These are phyloP conservation scores for Pherbina coryleti DNA, from an alignment of 2,888 invertebrate species.

Conservation along the genomic window DNA sequence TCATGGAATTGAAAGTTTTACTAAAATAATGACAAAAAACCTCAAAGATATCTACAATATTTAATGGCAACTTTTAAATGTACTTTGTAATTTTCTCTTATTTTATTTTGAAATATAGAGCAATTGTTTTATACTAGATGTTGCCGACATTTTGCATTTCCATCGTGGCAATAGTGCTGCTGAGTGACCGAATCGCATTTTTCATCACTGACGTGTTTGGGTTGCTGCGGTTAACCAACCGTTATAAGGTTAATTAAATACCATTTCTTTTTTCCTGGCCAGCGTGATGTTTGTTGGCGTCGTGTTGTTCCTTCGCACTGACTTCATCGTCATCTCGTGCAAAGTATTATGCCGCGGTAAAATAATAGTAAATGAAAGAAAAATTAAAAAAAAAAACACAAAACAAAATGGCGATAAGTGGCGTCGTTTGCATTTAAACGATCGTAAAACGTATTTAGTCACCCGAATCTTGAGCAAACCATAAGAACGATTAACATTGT, in stretches of 20 bases:
- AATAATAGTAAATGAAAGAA: constrained; percentile 5
- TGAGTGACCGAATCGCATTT: constrained; percentile 44
- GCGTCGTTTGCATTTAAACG: constrained; percentile 50
- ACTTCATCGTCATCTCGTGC: constrained; percentile 39
- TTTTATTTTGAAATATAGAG: background rate
- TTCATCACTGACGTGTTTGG: constrained; percentile 20
- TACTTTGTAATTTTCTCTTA: background rate
- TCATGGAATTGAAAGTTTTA: too few species aligned
- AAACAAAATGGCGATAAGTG: constrained; percentile 47
- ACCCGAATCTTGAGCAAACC: constrained; percentile 52
- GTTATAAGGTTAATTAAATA: constrained; percentile 48
- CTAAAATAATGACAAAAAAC: too few species aligned
- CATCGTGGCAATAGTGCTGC: constrained; percentile 10
- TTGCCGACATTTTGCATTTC: background rate
- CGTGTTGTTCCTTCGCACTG: constrained; percentile 37
- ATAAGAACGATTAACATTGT: constrained; percentile 46
- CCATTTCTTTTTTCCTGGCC: constrained; percentile 27
- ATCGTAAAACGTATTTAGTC: constrained; percentile 51
- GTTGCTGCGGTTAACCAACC: constrained; percentile 38
- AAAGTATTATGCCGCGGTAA: constrained; percentile 9
- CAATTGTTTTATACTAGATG: background rate
- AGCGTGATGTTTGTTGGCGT: constrained; percentile 25
- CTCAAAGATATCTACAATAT: background rate
- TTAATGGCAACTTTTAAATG: background rate
- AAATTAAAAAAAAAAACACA: background rate